phyloP scores from a whole-genome alignment of 2,797 vertebrate genomes.

The Megalops cyprinoides region DNA sequence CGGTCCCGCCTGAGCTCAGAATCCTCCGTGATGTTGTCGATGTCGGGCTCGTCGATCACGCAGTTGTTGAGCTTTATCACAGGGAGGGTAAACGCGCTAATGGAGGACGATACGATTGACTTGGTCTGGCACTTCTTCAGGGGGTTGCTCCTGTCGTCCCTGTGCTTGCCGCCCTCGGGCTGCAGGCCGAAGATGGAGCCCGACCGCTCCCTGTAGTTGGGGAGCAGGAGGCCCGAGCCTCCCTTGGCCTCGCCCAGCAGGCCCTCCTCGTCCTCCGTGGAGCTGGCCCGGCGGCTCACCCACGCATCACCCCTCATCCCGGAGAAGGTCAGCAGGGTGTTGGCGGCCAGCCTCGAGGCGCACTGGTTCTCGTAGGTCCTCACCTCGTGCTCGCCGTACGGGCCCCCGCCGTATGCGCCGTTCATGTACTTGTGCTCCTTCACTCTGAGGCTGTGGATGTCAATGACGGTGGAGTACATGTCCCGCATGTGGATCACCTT shows the following conservation, averaged over 20 bases:
- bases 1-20: constrained; percentile 64
- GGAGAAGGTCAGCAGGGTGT: constrained; percentile 81
- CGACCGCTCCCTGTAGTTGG: constrained; percentile 78
- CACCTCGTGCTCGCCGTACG: constrained; percentile 70
- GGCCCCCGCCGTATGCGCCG: constrained; percentile 66
- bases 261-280: constrained; percentile 80
- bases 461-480: constrained; percentile 98
- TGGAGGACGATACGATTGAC: constrained; percentile 94
- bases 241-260: constrained; percentile 77
- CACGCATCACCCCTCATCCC: constrained; percentile 60
- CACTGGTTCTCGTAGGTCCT: constrained; percentile 70
- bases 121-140: constrained; percentile 86
- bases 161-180: constrained; percentile 63
- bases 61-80: constrained; percentile 99
- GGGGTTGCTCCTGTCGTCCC: constrained; percentile 69
- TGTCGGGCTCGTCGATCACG: constrained; percentile 93
- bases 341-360: constrained; percentile 77
- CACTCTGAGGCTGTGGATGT: constrained; percentile 89
- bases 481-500: constrained; percentile 98
- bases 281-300: constrained; percentile 70
- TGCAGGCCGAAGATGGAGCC: constrained; percentile 75
- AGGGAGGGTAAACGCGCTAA: constrained; percentile 93
- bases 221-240: constrained; percentile 77
- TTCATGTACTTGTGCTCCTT: constrained; percentile 86
- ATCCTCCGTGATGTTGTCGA: constrained; percentile 93